phyloP scores from a whole-genome alignment of 2,888 invertebrate species.

The Opisthograptis luteolata region DNA sequence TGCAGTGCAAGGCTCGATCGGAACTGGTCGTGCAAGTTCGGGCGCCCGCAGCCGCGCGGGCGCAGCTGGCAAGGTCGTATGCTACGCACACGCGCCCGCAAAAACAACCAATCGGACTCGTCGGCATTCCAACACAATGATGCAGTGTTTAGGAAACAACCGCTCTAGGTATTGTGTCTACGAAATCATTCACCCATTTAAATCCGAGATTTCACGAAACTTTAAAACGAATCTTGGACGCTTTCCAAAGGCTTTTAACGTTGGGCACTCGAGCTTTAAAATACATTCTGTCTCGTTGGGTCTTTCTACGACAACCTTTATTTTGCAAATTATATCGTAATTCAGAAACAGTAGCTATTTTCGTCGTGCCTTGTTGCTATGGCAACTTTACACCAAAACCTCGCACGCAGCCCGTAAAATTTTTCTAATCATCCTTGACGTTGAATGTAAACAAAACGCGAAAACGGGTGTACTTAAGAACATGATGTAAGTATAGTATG shows the following conservation, averaged over 20 bases:
- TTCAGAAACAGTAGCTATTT: background rate
- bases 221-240: constrained; percentile 38
- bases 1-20: constrained; percentile 44
- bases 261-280: constrained; percentile 8
- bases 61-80: constrained; percentile 78
- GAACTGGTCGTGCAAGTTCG: constrained; percentile 74
- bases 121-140: constrained; percentile 63
- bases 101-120: constrained; percentile 65
- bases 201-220: constrained; percentile 29
- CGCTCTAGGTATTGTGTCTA: constrained; percentile 24
- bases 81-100: constrained; percentile 59
- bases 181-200: constrained; percentile 7
- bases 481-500: constrained; percentile 18
- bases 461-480: constrained; percentile 4
- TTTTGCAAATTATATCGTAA: too few relatives aligned
- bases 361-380: background rate
- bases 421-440: constrained; percentile 14
- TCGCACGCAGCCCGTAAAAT: background rate
- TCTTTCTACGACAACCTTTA: background rate
- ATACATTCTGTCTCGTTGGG: constrained; percentile 2
- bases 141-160: constrained; percentile 51
- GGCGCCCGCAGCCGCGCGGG: constrained; percentile 50
- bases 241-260: constrained; percentile 36
- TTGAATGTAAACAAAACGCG: constrained; percentile 13
- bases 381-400: background rate